phyloP scores from a whole-genome alignment of 1,140 invertebrate genomes.

The Neodiprion fabricii region DNA sequence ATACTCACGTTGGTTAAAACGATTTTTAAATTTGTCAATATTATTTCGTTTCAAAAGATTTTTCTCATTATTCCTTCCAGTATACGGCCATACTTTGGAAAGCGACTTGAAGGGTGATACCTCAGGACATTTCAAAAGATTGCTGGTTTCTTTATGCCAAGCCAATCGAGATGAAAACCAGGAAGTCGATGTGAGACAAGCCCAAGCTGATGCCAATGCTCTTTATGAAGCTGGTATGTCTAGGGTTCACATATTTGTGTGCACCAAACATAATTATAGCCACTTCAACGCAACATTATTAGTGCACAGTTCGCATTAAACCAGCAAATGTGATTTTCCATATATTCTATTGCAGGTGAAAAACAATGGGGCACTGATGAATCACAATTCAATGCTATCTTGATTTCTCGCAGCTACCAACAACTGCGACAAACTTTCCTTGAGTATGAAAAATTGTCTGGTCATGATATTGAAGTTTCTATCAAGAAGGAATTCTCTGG shows the following conservation, averaged over 20 bases:
- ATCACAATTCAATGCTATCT: slow-evolving; percentile 70
- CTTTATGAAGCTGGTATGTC: slow-evolving; percentile 67
- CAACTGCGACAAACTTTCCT: slow-evolving; percentile 72
- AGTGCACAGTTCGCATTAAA: neutral
- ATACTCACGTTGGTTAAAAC: too few species aligned
- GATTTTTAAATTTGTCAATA: too few species aligned
- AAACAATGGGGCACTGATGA: slow-evolving; percentile 74
- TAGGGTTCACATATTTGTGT: neutral
- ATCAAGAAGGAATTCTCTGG: slow-evolving; percentile 78
- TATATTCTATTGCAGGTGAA: slow-evolving; percentile 58
- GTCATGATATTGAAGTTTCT: slow-evolving; percentile 73
- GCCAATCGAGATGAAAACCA: slow-evolving; percentile 84
- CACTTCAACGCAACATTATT: neutral
- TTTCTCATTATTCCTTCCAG: slow-evolving; percentile 60
- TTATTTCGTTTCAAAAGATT: neutral
- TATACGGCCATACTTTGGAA: slow-evolving; percentile 86
- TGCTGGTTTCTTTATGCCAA: slow-evolving; percentile 85
- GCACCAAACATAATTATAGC: too few species aligned
- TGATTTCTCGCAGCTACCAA: slow-evolving; percentile 66
- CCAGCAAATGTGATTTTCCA: slow-evolving; percentile 17
- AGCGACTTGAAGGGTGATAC: slow-evolving; percentile 91
- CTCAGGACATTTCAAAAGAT: slow-evolving; percentile 90
- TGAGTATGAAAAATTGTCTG: slow-evolving; percentile 67
- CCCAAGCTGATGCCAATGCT: slow-evolving; percentile 64
- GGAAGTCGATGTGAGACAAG: slow-evolving; percentile 61